Conservation (phyloP, 2,888 invertebrate genomes). For the Euzophera pinguis region DNA sequence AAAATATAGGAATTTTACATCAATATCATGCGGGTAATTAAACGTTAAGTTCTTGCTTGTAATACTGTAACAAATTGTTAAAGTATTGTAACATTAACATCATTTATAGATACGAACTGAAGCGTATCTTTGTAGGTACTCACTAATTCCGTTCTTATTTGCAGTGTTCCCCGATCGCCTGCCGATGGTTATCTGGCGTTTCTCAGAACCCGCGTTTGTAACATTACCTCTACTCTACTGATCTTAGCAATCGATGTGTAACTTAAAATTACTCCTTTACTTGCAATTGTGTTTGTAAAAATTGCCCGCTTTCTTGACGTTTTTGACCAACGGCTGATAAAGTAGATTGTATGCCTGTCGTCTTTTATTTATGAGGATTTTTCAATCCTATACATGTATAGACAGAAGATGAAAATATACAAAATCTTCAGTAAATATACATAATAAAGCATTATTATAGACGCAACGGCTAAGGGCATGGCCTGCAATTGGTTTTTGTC, state of each 20-base stretch:
- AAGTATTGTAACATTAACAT: not conserved
- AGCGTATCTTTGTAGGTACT: not conserved
- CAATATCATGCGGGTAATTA: not conserved
- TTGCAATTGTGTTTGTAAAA: not conserved
- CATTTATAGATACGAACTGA: not conserved
- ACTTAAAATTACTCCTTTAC: slow-evolving; percentile 3
- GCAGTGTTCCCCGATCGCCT: slow-evolving; percentile 5
- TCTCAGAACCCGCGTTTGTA: slow-evolving; percentile 15
- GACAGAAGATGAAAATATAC: too few relatives aligned
- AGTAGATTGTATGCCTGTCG: too few relatives aligned
- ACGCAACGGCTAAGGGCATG: too few relatives aligned
- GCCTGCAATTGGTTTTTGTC: too few relatives aligned
- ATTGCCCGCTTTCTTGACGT: not conserved
- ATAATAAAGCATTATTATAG: too few relatives aligned
- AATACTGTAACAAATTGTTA: not conserved
- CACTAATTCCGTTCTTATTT: slow-evolving; percentile 10
- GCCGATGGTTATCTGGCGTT: slow-evolving; percentile 16
- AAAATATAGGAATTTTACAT: too few relatives aligned
- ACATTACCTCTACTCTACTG: slow-evolving; percentile 9
- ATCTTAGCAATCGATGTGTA: not conserved
- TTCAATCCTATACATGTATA: too few relatives aligned
- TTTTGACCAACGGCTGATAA: not conserved
- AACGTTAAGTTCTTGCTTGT: not conserved
- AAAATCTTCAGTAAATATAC: too few relatives aligned
- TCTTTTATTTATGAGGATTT: too few relatives aligned